Evolutionary conservation across 2,888 invertebrate genomes (phyloP), one percentile per base, ranked within the genome.

Genomic region (Polyommatus iphigenia): DNA sequence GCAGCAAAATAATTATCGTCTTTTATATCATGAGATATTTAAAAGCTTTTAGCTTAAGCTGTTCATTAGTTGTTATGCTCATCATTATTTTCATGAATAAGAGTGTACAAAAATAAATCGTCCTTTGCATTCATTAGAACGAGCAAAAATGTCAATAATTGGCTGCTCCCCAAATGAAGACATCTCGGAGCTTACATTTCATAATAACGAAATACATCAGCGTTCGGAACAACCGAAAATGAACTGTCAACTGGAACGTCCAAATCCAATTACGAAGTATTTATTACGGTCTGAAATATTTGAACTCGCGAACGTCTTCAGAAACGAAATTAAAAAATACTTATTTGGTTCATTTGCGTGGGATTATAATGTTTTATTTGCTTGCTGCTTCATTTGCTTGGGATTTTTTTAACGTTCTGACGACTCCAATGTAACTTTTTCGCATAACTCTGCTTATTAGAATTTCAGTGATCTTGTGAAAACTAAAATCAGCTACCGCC

Each of bases 231-330:
- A 91, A 89, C 90, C 87, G 90, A 92, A 92, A 92, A 90, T 67
- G 67, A 92, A 92, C 92, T 92, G 93, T 93, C 93, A 92, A 91
- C 91, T 86, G 87, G 87, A 89, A 91, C 88, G 89, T 89, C 89
- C 90, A 90, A 92, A 92, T 92, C 91, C 91, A 93, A 92, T 93
- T 93, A 92, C 90, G 88, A 88, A 88, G 84, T 86, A 88, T 78
- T 80, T 81, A 89, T 80, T 81, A 89, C 89, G 88, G 91, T 90
- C 88, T 89, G 87, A 85, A 88, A 87, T 88, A 91, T 91, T 91
- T 88, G 90, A 91, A 91, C 91, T 90, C 91, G 90, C 90, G 89
- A 67, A 67, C 29, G 67, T 67, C 67, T 67, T 67, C 67, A 15
- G 29, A 32, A 32, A 67, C 32, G 15, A 67, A 67, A 67, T 32